Conservation (phyloP, 2,888 invertebrate species). For the Temnothorax rugatulus region DNA sequence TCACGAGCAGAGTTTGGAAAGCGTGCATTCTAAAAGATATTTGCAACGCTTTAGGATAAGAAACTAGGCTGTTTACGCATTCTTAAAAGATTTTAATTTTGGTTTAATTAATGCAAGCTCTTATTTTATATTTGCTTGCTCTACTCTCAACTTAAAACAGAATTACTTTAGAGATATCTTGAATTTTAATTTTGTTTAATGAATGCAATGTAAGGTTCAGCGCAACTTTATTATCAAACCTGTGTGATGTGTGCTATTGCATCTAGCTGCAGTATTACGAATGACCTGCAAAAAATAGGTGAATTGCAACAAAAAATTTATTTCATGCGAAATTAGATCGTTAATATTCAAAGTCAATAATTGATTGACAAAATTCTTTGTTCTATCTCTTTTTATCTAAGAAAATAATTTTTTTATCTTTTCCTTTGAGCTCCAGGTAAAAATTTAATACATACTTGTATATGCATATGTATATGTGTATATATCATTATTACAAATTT, state of each 20-base stretch:
- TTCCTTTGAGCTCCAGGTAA: background rate
- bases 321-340: background rate
- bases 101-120: constrained; percentile 1
- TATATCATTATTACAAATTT: too few relatives aligned
- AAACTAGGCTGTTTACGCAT: constrained; percentile 38
- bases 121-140: constrained; percentile 50
- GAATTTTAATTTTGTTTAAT: constrained; percentile 57
- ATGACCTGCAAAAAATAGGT: constrained; percentile 30
- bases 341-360: background rate
- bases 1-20: constrained; percentile 22
- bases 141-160: constrained; percentile 21
- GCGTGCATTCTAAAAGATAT: constrained; percentile 66
- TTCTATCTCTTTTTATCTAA: background rate
- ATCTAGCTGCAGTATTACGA: constrained; percentile 65
- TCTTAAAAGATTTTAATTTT: constrained; percentile 43
- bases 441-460: background rate
- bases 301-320: background rate
- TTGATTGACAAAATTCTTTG: background rate
- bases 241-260: constrained; percentile 49
- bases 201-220: constrained; percentile 64
- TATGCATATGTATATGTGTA: background rate
- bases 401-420: background rate
- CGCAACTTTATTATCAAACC: constrained; percentile 61
- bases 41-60: constrained; percentile 65
- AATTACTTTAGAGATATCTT: constrained; percentile 23